Evolutionary conservation across 1,140 invertebrate genomes (phyloP).

Genomic region (Solenopsis fugax): DNA sequence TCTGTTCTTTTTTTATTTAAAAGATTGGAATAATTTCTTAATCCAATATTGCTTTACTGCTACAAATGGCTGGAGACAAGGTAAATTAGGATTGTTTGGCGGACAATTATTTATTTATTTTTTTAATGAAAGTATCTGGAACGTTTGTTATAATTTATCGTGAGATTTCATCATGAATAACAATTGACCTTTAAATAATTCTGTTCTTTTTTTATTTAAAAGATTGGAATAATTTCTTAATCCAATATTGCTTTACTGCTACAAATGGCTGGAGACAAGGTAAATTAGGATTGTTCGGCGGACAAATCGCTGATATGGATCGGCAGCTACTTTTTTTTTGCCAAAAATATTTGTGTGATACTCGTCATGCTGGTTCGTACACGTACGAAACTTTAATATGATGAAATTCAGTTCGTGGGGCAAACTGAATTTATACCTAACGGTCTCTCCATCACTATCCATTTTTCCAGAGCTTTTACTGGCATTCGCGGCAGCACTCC

Average conservation of each 20-base stretch:
- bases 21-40: no score
- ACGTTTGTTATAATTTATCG: no score
- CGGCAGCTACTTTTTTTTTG: constrained; percentile 29
- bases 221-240: no score
- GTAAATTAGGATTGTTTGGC: constrained; percentile 30
- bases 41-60: no score
- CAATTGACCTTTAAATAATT: no score
- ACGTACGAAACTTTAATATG: constrained; percentile 58
- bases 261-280: not conserved
- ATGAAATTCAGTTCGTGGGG: constrained; percentile 55
- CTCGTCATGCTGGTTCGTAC: constrained; percentile 18
- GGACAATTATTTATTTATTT: no score
- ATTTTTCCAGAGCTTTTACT: constrained; percentile 63
- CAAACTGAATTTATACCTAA: constrained; percentile 62
- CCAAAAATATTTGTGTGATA: constrained; percentile 48
- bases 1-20: no score
- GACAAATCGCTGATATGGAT: constrained; percentile 27
- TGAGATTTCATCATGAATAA: no score
- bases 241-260: no score
- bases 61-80: not conserved
- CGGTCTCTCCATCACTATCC: constrained; percentile 60
- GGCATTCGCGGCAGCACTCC: constrained; percentile 49
- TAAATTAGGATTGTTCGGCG: constrained; percentile 33
- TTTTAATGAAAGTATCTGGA: no score
- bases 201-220: no score